Evolutionary conservation across 2,113 vertebrate genomes (phyloP).

Genomic region (Columba janthina): DNA sequence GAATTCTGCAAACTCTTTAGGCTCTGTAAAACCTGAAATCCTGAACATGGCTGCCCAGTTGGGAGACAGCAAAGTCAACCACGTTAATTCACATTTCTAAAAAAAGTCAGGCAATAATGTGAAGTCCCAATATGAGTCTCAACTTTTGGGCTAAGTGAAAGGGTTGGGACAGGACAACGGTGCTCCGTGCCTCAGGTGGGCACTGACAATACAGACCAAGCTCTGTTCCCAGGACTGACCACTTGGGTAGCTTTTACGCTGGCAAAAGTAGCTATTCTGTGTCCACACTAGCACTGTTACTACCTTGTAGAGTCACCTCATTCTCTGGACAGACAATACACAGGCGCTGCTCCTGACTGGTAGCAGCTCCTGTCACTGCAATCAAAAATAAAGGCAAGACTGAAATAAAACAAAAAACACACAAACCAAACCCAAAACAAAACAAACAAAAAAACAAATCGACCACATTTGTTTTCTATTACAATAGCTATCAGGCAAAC

Average conservation of each 20-base stretch:
- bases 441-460: no score
- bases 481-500: background rate
- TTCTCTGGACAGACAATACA: background rate
- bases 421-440: background rate
- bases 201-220: rapidly evolving
- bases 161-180: background rate
- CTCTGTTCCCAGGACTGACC: background rate
- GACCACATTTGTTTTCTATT: background rate
- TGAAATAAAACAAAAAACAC: no score
- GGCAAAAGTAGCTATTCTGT: rapidly evolving
- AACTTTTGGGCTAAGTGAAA: background rate
- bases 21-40: background rate
- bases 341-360: rapidly evolving
- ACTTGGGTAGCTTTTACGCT: rapidly evolving
- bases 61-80: background rate
- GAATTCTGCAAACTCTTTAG: background rate
- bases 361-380: rapidly evolving
- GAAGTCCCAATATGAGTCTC: background rate
- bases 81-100: rapidly evolving
- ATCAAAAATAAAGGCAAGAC: background rate
- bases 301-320: rapidly evolving
- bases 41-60: background rate
- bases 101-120: rapidly evolving
- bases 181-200: rapidly evolving
- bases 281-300: rapidly evolving